phyloP scores from a whole-genome alignment of 2,797 vertebrate genomes.

The Buceros bicornis region DNA sequence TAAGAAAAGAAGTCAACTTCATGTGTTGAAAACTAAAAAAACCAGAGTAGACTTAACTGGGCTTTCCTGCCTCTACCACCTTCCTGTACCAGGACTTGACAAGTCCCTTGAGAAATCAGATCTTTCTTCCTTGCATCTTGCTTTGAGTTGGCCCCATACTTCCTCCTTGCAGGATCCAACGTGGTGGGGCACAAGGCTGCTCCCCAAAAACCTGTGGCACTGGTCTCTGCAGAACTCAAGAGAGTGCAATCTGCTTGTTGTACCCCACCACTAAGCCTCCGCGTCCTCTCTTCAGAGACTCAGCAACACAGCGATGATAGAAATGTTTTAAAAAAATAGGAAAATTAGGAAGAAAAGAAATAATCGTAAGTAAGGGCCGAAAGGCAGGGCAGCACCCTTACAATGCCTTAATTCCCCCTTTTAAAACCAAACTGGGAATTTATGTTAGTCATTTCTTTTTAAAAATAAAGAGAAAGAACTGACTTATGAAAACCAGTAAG shows the following conservation, averaged over 20 bases:
- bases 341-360: not conserved
- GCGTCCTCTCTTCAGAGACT: not conserved
- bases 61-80: not conserved
- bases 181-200: rapidly evolving
- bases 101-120: not conserved
- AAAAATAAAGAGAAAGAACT: not conserved
- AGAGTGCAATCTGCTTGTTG: not conserved
- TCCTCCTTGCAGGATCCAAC: not conserved
- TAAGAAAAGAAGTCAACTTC: not conserved
- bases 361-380: not conserved
- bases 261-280: not conserved
- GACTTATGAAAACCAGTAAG: not conserved
- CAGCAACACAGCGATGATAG: rapidly evolving
- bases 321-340: not conserved
- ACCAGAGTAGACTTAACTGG: not conserved
- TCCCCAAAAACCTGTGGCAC: not conserved
- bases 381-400: not conserved
- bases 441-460: not conserved
- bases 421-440: not conserved
- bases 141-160: not conserved
- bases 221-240: not conserved
- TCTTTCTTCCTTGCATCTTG: not conserved
- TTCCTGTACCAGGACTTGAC: not conserved
- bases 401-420: not conserved
- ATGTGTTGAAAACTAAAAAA: not conserved